phyloP scores from a whole-genome alignment of 2,113 vertebrate genomes.

The Cynoglossus semilaevis region DNA sequence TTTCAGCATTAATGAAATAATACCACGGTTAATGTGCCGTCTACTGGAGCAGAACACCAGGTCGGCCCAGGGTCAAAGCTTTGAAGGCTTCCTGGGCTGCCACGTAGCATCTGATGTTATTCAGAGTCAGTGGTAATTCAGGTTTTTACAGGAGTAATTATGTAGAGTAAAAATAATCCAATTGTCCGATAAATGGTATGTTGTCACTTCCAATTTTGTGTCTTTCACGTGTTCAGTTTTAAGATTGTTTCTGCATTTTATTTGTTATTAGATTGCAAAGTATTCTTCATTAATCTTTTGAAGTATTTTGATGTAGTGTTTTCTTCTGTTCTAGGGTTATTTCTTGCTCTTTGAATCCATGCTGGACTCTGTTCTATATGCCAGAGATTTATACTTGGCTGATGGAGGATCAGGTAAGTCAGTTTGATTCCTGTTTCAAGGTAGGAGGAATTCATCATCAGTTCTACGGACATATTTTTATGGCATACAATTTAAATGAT shows the following conservation, averaged over 20 bases:
- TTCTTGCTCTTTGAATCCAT: constrained; percentile 97
- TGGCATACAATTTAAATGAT: background rate
- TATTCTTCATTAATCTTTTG: background rate
- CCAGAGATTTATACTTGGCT: constrained; percentile 87
- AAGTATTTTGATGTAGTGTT: background rate
- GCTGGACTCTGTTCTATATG: constrained; percentile 94
- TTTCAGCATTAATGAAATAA: constrained; percentile 74
- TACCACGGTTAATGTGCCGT: constrained; percentile 60
- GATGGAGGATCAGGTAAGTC: constrained; percentile 88
- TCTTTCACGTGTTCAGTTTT: background rate
- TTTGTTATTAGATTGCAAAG: no score
- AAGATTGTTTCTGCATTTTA: background rate
- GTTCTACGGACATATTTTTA: no score
- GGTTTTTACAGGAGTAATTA: constrained; percentile 4
- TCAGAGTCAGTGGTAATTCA: constrained; percentile 30
- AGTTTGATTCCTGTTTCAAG: background rate
- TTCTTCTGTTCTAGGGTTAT: constrained; percentile 82
- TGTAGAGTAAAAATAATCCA: constrained; percentile 31
- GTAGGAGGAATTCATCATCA: background rate
- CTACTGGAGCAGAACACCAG: constrained; percentile 63
- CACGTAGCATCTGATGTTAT: constrained; percentile 8
- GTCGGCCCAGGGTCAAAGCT: constrained; percentile 60
- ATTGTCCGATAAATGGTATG: background rate
- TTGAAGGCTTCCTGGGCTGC: constrained; percentile 24
- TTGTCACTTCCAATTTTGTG: background rate